Percentiles rank a stretch among this genome's conserved stretches.
Evolutionary conservation across 2,113 vertebrate genomes (phyloP).

Genomic region (Limanda limanda): DNA sequence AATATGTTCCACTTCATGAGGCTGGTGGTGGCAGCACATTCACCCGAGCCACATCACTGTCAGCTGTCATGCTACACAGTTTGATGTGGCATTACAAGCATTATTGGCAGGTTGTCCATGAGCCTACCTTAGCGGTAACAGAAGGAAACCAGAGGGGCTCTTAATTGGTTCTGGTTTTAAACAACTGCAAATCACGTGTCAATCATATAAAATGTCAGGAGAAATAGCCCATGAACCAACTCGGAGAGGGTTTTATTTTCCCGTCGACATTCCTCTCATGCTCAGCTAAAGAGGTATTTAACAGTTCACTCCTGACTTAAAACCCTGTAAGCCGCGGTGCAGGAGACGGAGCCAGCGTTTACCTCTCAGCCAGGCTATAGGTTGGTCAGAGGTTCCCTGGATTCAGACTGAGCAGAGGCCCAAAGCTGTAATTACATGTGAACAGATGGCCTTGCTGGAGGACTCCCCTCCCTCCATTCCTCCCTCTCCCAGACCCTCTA

Average conservation of each 20-base stretch:
- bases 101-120: slow-evolving; percentile 18
- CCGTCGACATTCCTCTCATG: neutral
- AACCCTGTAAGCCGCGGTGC: slow-evolving; percentile 35
- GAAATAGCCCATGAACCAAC: slow-evolving; percentile 12
- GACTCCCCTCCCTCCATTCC: slow-evolving; percentile 49
- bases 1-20: slow-evolving; percentile 52
- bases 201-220: slow-evolving; percentile 12
- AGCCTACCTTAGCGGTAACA: neutral
- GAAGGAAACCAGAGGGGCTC: neutral
- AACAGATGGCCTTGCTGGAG: slow-evolving; percentile 71
- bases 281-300: slow-evolving; percentile 32
- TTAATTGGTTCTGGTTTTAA: slow-evolving; percentile 3
- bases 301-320: slow-evolving; percentile 31
- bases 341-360: slow-evolving; percentile 44
- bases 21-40: slow-evolving; percentile 12
- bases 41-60: slow-evolving; percentile 16
- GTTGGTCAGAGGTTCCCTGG: slow-evolving; percentile 37
- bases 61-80: slow-evolving; percentile 1
- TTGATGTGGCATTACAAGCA: slow-evolving; percentile 31
- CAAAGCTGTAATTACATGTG: slow-evolving; percentile 71
- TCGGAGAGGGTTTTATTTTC: neutral
- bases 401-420: slow-evolving; percentile 54
- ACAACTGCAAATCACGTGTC: slow-evolving; percentile 20
- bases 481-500: slow-evolving; percentile 22
- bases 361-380: slow-evolving; percentile 57